Percentiles rank a stretch among this genome's conserved stretches.
Evolutionary conservation across 2,888 invertebrate genomes (phyloP).

Genomic region (Cinara cedri): DNA sequence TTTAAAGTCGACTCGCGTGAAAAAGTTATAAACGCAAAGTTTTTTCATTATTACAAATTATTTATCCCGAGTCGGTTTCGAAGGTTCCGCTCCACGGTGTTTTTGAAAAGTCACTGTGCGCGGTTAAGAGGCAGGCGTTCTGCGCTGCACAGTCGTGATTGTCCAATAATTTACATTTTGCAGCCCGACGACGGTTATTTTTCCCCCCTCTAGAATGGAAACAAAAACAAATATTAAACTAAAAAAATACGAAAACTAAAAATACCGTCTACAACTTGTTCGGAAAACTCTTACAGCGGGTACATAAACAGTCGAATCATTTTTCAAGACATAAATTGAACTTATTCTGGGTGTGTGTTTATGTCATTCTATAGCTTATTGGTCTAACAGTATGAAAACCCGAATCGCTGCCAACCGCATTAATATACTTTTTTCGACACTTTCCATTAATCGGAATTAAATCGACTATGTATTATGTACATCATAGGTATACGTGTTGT

Average conservation of each 20-base stretch:
- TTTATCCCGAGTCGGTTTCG: neutral
- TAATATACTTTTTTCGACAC: too few relatives aligned
- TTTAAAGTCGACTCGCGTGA: neutral
- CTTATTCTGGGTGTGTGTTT: too few relatives aligned
- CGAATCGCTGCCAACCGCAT: too few relatives aligned
- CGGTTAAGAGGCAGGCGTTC: neutral
- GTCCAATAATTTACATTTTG: conserved; percentile 17
- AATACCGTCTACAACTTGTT: neutral
- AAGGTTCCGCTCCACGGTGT: neutral
- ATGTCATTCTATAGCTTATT: too few relatives aligned
- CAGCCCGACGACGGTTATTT: neutral
- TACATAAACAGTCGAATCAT: too few relatives aligned
- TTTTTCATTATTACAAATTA: conserved; percentile 48
- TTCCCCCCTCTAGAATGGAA: conserved; percentile 2
- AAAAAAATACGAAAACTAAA: neutral
- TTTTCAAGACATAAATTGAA: too few relatives aligned
- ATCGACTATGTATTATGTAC: too few relatives aligned
- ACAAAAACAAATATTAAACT: too few relatives aligned
- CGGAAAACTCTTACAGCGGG: neutral
- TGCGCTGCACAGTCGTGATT: neutral
- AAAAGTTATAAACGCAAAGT: conserved; percentile 6
- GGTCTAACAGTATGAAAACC: too few relatives aligned
- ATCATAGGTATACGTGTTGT: too few relatives aligned
- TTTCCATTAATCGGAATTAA: too few relatives aligned
- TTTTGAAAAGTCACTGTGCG: conserved; percentile 32